phyloP scores from a whole-genome alignment of 2,888 invertebrate species.

The Cantharis lateralis region DNA sequence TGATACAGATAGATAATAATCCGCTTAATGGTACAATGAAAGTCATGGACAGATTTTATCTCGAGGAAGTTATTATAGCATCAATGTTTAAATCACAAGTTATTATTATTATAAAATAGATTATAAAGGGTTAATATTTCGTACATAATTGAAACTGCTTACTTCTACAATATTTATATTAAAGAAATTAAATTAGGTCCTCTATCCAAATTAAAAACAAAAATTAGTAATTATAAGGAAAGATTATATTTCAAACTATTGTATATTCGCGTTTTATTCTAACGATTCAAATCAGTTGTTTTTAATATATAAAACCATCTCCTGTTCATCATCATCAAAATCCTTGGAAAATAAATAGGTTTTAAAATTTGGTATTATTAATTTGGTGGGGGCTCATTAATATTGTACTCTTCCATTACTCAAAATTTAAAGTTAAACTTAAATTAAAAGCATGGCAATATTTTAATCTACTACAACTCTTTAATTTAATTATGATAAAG shows the following conservation, averaged over 20 bases:
- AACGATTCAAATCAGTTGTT: neutral
- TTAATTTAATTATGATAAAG: neutral
- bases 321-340: neutral
- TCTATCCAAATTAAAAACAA: neutral
- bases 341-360: neutral
- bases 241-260: neutral
- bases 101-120: neutral
- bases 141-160: neutral
- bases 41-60: constrained; percentile 16
- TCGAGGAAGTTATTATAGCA: neutral
- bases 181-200: neutral
- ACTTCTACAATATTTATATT: neutral
- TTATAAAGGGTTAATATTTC: neutral
- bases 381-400: neutral
- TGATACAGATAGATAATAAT: neutral
- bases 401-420: neutral
- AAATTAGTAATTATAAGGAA: no score
- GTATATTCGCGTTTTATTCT: neutral
- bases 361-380: neutral
- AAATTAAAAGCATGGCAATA: neutral
- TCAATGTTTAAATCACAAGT: neutral
- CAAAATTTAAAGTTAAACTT: neutral
- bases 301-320: neutral
- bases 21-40: neutral
- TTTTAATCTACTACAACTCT: neutral